phyloP scores from a whole-genome alignment of 2,888 invertebrate genomes.

The Tachina fera region DNA sequence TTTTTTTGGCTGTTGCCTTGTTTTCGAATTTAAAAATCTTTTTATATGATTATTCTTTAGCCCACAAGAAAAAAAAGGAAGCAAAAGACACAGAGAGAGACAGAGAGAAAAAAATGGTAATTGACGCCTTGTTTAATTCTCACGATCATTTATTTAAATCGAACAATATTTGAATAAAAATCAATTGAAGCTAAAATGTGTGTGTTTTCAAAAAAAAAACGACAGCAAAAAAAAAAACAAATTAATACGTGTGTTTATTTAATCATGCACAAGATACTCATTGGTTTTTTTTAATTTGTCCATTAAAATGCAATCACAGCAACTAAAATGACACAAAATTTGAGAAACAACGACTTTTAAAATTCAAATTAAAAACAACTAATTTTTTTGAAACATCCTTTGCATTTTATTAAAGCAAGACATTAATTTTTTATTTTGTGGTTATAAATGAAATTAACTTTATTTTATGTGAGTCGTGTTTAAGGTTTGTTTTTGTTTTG shows the following conservation, averaged over 20 bases:
- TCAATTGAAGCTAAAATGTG: slow-evolving; percentile 63
- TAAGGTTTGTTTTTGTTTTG: slow-evolving; percentile 10
- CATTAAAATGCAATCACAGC: slow-evolving; percentile 82
- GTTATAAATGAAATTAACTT: neutral
- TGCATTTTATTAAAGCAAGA: slow-evolving; percentile 43
- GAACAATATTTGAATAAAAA: slow-evolving; percentile 62
- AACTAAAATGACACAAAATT: slow-evolving; percentile 59
- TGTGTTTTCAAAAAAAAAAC: slow-evolving; percentile 32
- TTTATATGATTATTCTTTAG: slow-evolving; percentile 46
- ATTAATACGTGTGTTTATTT: slow-evolving; percentile 75
- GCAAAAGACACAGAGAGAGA: slow-evolving; percentile 9
- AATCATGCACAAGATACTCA: slow-evolving; percentile 72
- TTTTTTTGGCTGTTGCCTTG: slow-evolving; percentile 27
- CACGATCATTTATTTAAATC: slow-evolving; percentile 80
- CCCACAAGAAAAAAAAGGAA: neutral
- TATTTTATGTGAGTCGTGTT: slow-evolving; percentile 35
- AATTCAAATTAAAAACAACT: slow-evolving; percentile 7
- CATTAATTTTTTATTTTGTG: slow-evolving; percentile 1
- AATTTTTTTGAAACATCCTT: slow-evolving; percentile 44
- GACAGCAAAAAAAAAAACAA: slow-evolving; percentile 63
- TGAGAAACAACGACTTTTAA: slow-evolving; percentile 9
- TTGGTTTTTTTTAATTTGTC: slow-evolving; percentile 80
- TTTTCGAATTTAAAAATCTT: slow-evolving; percentile 45
- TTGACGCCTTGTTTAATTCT: slow-evolving; percentile 80
- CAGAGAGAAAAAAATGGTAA: slow-evolving; percentile 49